phyloP scores from a whole-genome alignment of 1,140 invertebrate genomes.

The Bombyx mori region DNA sequence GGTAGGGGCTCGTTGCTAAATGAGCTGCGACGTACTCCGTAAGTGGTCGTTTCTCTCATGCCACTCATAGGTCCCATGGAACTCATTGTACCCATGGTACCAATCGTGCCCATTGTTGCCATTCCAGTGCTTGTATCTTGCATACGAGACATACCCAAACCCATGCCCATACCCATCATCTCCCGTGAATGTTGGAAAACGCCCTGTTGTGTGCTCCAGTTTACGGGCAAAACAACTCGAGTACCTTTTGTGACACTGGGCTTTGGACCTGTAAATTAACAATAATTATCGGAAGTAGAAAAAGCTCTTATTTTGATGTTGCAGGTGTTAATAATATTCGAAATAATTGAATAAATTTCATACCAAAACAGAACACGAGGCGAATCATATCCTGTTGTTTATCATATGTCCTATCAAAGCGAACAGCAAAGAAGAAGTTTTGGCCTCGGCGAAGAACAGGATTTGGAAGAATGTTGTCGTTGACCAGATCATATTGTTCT shows the following conservation, averaged over 20 bases:
- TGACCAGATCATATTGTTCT: slow-evolving; percentile 75
- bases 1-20: slow-evolving; percentile 63
- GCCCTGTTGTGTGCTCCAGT: slow-evolving; percentile 60
- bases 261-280: slow-evolving; percentile 71
- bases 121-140: slow-evolving; percentile 42
- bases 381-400: slow-evolving; percentile 68
- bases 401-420: slow-evolving; percentile 69
- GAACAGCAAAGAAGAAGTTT: slow-evolving; percentile 75
- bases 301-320: not conserved
- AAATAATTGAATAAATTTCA: slow-evolving; percentile 13
- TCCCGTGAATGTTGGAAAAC: slow-evolving; percentile 62
- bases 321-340: too few species aligned
- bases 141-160: slow-evolving; percentile 40
- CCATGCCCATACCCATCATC: slow-evolving; percentile 51
- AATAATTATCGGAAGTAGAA: too few species aligned
- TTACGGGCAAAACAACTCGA: slow-evolving; percentile 73
- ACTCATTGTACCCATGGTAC: slow-evolving; percentile 34
- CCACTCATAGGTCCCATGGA: slow-evolving; percentile 48
- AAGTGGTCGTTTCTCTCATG: slow-evolving; percentile 55
- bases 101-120: slow-evolving; percentile 25
- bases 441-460: slow-evolving; percentile 75
- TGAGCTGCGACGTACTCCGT: slow-evolving; percentile 61
- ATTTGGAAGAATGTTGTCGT: slow-evolving; percentile 64
- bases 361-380: slow-evolving; percentile 66
- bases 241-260: slow-evolving; percentile 77